Evolutionary conservation across 2,888 invertebrate species (phyloP).

Genomic region (Liposcelis brunnea): DNA sequence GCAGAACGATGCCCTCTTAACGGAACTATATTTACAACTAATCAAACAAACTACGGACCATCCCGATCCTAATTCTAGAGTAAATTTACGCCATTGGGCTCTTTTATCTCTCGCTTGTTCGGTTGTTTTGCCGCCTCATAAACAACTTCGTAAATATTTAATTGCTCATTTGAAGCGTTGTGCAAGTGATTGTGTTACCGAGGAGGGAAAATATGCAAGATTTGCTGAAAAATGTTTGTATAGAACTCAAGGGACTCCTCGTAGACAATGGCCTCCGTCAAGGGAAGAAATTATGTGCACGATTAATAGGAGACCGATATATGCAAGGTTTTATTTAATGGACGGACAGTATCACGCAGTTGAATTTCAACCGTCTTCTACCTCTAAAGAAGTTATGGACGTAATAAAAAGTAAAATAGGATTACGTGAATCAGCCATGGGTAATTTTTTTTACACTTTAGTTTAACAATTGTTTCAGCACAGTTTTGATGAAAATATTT

Average conservation of each 20-base stretch:
- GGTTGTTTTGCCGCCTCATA: constrained; percentile 71
- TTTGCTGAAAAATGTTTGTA: constrained; percentile 76
- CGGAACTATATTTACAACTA: constrained; percentile 80
- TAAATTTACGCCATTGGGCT: constrained; percentile 84
- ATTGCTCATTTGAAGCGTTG: constrained; percentile 79
- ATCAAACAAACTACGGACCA: constrained; percentile 84
- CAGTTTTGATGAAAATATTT: constrained; percentile 13
- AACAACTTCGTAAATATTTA: constrained; percentile 68
- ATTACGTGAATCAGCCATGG: constrained; percentile 54
- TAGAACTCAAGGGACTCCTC: constrained; percentile 53
- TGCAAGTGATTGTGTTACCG: constrained; percentile 71
- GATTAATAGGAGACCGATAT: constrained; percentile 75
- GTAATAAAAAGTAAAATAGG: constrained; percentile 82
- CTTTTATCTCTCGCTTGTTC: constrained; percentile 63
- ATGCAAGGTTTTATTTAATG: constrained; percentile 80
- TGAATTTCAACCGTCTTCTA: constrained; percentile 88
- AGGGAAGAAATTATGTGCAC: constrained; percentile 85
- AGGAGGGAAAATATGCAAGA: constrained; percentile 86
- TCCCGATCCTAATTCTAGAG: constrained; percentile 73
- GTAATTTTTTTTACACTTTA: constrained; percentile 23
- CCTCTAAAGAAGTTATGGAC: constrained; percentile 73
- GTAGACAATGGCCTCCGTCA: constrained; percentile 80
- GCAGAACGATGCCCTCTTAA: constrained; percentile 72
- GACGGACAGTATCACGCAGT: constrained; percentile 90
- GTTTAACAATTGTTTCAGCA: constrained; percentile 14